phyloP scores from a whole-genome alignment of 1,140 invertebrate species.

The Procambarus clarkii region DNA sequence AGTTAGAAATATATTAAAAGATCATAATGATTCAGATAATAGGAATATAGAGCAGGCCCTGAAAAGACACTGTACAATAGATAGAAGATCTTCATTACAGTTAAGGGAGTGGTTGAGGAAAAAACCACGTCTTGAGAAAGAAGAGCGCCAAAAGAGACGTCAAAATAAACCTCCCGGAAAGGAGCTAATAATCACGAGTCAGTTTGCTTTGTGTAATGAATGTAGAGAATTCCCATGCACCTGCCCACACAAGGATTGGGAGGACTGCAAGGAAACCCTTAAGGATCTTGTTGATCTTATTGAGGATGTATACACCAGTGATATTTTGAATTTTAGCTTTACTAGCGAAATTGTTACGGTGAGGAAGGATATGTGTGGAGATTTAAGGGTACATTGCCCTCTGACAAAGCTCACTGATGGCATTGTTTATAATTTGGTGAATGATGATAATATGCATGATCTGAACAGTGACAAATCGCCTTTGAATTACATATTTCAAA shows the following conservation, averaged over 20 bases:
- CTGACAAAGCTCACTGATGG: background rate
- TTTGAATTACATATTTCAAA: background rate
- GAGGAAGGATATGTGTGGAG: constrained; percentile 20
- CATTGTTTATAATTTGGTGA: background rate
- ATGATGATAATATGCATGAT: background rate
- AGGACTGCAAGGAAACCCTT: background rate
- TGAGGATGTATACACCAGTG: background rate
- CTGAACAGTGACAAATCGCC: background rate
- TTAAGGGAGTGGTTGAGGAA: background rate
- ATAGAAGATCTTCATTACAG: background rate
- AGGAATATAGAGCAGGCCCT: background rate
- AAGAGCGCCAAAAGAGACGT: background rate
- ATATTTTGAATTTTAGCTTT: constrained; percentile 7
- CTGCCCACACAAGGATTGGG: background rate
- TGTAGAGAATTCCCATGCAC: constrained; percentile 3
- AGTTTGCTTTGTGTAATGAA: background rate
- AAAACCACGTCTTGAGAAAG: background rate
- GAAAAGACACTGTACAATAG: background rate
- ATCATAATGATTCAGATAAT: background rate
- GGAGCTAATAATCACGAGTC: constrained; percentile 20
- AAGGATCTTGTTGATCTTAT: background rate
- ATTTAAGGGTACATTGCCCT: constrained; percentile 22
- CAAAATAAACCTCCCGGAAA: constrained; percentile 1
- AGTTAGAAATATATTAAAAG: background rate
- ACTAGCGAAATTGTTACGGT: background rate